Evolutionary conservation across 2,797 vertebrate genomes (phyloP).

Genomic region (Austrolebias charrua): DNA sequence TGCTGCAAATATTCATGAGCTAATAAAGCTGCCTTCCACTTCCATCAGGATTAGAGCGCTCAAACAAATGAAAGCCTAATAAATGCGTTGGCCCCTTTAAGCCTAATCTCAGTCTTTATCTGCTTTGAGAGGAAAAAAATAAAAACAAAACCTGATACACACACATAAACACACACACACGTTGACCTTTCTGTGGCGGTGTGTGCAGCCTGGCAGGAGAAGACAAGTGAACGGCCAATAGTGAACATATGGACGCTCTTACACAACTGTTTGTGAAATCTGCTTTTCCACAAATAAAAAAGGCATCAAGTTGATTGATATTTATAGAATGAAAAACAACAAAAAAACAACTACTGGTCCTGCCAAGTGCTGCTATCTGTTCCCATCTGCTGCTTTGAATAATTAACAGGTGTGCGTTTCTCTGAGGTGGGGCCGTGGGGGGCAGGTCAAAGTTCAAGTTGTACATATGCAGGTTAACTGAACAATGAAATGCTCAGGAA

Average conservation of each 20-base stretch:
- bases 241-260: constrained; percentile 59
- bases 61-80: constrained; percentile 70
- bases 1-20: constrained; percentile 54
- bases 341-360: constrained; percentile 34
- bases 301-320: constrained; percentile 63
- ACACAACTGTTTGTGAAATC: constrained; percentile 52
- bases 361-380: constrained; percentile 25
- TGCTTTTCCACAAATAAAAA: constrained; percentile 52
- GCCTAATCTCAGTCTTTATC: constrained; percentile 74
- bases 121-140: constrained; percentile 54
- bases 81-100: constrained; percentile 64
- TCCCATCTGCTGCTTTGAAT: constrained; percentile 68
- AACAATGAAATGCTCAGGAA: too few species aligned
- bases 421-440: constrained; percentile 9
- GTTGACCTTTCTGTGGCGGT: constrained; percentile 62
- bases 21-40: constrained; percentile 69
- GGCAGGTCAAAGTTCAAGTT: constrained; percentile 18
- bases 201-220: constrained; percentile 49
- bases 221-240: constrained; percentile 56
- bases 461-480: too few species aligned
- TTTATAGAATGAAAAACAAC: constrained; percentile 6
- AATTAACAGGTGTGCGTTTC: constrained; percentile 67
- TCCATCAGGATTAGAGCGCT: constrained; percentile 63
- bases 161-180: constrained; percentile 38
- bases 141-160: constrained; percentile 69